A percentile compares a stretch with the other conserved stretches of the same genome.
phyloP scores from a whole-genome alignment of 1,140 invertebrate genomes.

The Oppia nitens region DNA sequence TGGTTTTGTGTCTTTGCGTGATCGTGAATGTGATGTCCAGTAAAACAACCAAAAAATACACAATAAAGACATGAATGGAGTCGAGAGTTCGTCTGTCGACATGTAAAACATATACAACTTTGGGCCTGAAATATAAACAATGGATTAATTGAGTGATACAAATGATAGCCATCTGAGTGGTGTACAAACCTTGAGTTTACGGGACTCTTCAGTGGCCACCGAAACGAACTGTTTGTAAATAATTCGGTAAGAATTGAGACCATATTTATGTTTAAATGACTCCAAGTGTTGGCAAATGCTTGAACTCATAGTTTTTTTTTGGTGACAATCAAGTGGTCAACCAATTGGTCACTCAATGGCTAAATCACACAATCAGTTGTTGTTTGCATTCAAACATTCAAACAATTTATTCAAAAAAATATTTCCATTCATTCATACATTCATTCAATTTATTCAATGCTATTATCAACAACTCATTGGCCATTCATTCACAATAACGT shows the following conservation, averaged over 20 bases:
- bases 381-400: too few species aligned
- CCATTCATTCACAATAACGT: too few species aligned
- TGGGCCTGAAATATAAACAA: constrained; percentile 40
- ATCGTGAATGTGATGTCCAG: constrained; percentile 58
- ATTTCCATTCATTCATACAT: too few species aligned
- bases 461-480: too few species aligned
- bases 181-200: not conserved
- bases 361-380: too few species aligned
- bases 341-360: too few species aligned
- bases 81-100: constrained; percentile 42
- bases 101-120: constrained; percentile 55
- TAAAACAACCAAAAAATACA: constrained; percentile 76
- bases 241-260: not conserved
- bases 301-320: not conserved
- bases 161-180: not conserved
- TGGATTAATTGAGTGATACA: not conserved
- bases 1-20: constrained; percentile 64
- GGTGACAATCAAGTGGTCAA: too few species aligned
- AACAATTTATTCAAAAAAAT: too few species aligned
- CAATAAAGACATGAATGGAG: constrained; percentile 78
- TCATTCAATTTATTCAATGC: too few species aligned
- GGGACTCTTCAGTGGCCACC: not conserved
- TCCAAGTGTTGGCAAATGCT: not conserved
- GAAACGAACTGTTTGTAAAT: not conserved
- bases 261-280: not conserved